Base-by-base conservation (phyloP, 2,888 invertebrate genomes). In the Eupithecia subfuscata region DNA sequence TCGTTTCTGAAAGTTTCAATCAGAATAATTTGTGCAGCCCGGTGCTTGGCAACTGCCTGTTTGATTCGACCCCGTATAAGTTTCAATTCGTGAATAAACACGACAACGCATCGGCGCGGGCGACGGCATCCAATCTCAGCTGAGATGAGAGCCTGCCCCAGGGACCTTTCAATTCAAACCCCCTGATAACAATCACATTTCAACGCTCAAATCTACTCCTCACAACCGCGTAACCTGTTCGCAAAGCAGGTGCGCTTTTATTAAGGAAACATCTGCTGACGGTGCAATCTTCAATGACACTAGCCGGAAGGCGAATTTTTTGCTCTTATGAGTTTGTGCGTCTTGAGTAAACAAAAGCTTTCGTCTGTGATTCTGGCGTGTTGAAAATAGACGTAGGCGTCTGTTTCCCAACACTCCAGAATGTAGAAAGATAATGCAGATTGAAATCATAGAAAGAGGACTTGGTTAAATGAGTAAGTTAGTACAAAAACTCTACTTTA, bases 161-260 rank as follows among this genome's bases (percentile, higher is more conserved):
- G 56, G 60, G 56, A 48, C 72, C 63, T 74, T 77, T 72, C 67
- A 72, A 77, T 77, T 72, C 67, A 77, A 77, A 70, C 69, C 70
- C 65, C 65, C 69, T 67, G 63, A 63, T 74, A 65, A 76, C 64
- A 69, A 30, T 9, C 56, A 60, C 60, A 9, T 34, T 30, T 34
- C 63, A 65, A 37, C 0, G 37, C 37, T 60, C 25, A 25, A 60
- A 60, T 22, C 22, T 25, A 60, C 16, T 65, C 65, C 73, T 71
- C 74, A 74, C 64, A 71, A 71, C 71, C 69, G 71, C n/a, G n/a
- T n/a, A n/a, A n/a, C n/a, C n/a, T n/a, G 71, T 70, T 67, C 45
- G 63, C 68, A 63, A 67, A 70, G 68, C 77, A 73, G 77, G 72
- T 77, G 72, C 70, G 48, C 67, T 65, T 74, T 77, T 71, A 63